Evolutionary conservation across 2,888 invertebrate species (phyloP).

Genomic region (Calameuta pallipes): DNA sequence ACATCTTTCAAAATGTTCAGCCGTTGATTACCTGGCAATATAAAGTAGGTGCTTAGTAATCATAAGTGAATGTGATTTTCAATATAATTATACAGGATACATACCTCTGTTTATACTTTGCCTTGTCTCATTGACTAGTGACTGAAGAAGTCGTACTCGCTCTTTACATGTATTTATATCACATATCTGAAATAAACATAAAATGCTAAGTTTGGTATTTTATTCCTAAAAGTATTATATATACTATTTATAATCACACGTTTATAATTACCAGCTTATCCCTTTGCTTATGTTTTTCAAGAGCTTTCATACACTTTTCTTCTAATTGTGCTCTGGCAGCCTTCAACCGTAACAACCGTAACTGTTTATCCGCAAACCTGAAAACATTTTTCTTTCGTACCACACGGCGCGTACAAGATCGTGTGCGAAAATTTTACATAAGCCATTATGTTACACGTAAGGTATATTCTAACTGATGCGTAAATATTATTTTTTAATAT

Average conservation of each 20-base stretch:
- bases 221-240: slow-evolving; percentile 1
- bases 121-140: slow-evolving; percentile 70
- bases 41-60: not conserved
- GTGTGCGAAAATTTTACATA: not conserved
- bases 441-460: not conserved
- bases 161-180: slow-evolving; percentile 74
- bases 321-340: slow-evolving; percentile 69
- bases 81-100: not conserved
- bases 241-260: slow-evolving; percentile 10
- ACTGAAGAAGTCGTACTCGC: slow-evolving; percentile 69
- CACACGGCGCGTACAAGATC: not conserved
- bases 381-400: slow-evolving; percentile 34
- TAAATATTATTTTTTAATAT: not conserved
- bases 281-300: slow-evolving; percentile 64
- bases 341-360: slow-evolving; percentile 71
- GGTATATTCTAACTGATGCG: not conserved
- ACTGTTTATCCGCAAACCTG: slow-evolving; percentile 75
- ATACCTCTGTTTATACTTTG: slow-evolving; percentile 64
- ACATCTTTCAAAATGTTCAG: slow-evolving; percentile 59
- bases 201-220: slow-evolving; percentile 20
- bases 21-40: slow-evolving; percentile 57
- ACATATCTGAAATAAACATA: slow-evolving; percentile 64
- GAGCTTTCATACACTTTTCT: slow-evolving; percentile 69
- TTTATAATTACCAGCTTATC: slow-evolving; percentile 58
- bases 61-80: not conserved